Evolutionary conservation across 37 sponge, comb jelly and placozoan genomes (phyloP).

Genomic region (Halisarca cf. caerulea): DNA sequence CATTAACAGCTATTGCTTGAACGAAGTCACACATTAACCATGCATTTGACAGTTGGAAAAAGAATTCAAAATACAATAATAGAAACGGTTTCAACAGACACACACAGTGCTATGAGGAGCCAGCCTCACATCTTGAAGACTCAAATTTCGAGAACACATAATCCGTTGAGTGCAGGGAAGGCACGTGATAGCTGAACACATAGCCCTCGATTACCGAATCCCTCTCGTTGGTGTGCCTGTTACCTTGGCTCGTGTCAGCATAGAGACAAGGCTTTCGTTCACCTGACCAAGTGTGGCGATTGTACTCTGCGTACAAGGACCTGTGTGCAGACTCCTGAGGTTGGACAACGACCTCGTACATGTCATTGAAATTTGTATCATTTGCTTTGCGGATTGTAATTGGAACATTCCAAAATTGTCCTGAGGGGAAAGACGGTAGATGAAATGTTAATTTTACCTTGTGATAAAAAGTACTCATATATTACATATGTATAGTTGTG

Average conservation of each 20-base stretch:
- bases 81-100: background rate
- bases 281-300: slow-evolving; percentile 51
- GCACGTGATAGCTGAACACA: slow-evolving; percentile 40
- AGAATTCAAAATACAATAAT: background rate
- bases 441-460: too few relatives aligned
- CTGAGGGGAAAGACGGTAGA: slow-evolving; percentile 31
- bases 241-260: slow-evolving; percentile 68
- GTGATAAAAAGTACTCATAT: too few relatives aligned
- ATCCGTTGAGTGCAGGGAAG: slow-evolving; percentile 12
- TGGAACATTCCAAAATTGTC: slow-evolving; percentile 82
- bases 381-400: slow-evolving; percentile 7
- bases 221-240: background rate
- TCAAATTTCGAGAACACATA: slow-evolving; percentile 45
- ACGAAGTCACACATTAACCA: too few relatives aligned
- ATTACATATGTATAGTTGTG: too few relatives aligned
- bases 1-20: too few relatives aligned
- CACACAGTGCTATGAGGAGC: too few relatives aligned
- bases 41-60: too few relatives aligned
- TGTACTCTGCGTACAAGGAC: slow-evolving; percentile 44
- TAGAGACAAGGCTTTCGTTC: slow-evolving; percentile 51
- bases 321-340: slow-evolving; percentile 1
- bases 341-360: slow-evolving; percentile 47
- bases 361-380: background rate
- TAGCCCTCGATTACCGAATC: slow-evolving; percentile 64
- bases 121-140: background rate